Conservation (phyloP, 2,888 invertebrate genomes). For the Caradrina clavipalpis region DNA sequence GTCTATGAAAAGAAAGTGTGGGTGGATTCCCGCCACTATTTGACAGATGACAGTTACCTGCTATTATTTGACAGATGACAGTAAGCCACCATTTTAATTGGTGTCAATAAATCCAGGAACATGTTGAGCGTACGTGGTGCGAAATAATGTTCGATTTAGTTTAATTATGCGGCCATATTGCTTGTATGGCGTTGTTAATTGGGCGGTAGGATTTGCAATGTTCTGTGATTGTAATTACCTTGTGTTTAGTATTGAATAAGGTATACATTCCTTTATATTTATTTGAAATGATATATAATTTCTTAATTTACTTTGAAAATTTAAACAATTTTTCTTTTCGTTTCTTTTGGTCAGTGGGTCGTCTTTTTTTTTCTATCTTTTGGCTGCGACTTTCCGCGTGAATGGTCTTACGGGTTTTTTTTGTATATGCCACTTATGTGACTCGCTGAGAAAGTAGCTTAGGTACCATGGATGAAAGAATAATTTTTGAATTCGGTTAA, state of each 20-base stretch:
- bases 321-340: too few species aligned
- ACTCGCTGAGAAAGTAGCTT: too few species aligned
- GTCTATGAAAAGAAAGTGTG: constrained; percentile 79
- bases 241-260: neutral
- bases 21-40: constrained; percentile 81
- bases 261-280: neutral
- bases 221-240: constrained; percentile 6
- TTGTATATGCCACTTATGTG: too few species aligned
- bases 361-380: too few species aligned
- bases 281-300: too few species aligned
- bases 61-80: constrained; percentile 83
- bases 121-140: constrained; percentile 51
- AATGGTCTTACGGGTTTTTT: too few species aligned
- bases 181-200: constrained; percentile 20
- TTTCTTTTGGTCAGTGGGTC: too few species aligned
- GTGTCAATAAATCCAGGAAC: constrained; percentile 58
- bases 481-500: too few species aligned
- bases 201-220: constrained; percentile 3
- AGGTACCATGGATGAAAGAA: too few species aligned
- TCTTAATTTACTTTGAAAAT: too few species aligned
- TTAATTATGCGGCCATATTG: constrained; percentile 46
- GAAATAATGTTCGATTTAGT: constrained; percentile 51
- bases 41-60: constrained; percentile 81
- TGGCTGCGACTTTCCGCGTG: too few species aligned
- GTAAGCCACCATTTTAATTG: constrained; percentile 76